Base-by-base conservation (phyloP, 2,113 vertebrate genomes). In the mouse (Mus musculus) region DNA sequence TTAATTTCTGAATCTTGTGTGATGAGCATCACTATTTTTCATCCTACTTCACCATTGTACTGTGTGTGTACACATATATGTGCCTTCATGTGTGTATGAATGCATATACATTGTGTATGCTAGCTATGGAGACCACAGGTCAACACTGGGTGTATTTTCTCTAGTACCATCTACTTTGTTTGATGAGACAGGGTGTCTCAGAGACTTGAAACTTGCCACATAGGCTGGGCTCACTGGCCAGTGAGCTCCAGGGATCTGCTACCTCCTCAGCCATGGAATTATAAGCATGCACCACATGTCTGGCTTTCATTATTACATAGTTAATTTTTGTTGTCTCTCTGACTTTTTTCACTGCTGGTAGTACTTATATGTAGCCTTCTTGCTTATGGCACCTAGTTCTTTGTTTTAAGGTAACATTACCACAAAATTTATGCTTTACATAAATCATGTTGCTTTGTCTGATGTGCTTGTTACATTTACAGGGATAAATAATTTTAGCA, bases 1-100 rank as follows among this genome's bases (percentile, higher is more conserved):
- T 69, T 95, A 85, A 84, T 90, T 93, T 88, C 65, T 49, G n/a
- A 93, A 49, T 28, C 26, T 61, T 39, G 42, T 77, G 85, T 77
- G 52, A 33, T 88, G 78, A 72, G 6, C 3, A 30, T 42, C 63
- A 39, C 93, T 19, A 28, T 86, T 84, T 82, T 52, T 42, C 56
- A 46, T 49, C 4, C 9, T 63, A 52, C 61, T 65, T 77, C 11
- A 72, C 85, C 46, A 71, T 87, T 69, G 17, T 36, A n/a, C 7
- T 39, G 0, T 71, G 28, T 87, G 39, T 52, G 6, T 88, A 0
- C 56, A 16, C 24, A 84, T 16, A 61, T 22, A 5, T 28, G 22
- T 63, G n/a, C n/a, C n/a, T 61, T 61, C 22, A 61, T 42, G 56
- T 84, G 56, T 17, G 3, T 63, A 39, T 84, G 81, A 39, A 39